A percentile compares a stretch with the other conserved stretches of the same genome.
phyloP scores from a whole-genome alignment of 2,113 vertebrate genomes.

The Pongo pygmaeus region DNA sequence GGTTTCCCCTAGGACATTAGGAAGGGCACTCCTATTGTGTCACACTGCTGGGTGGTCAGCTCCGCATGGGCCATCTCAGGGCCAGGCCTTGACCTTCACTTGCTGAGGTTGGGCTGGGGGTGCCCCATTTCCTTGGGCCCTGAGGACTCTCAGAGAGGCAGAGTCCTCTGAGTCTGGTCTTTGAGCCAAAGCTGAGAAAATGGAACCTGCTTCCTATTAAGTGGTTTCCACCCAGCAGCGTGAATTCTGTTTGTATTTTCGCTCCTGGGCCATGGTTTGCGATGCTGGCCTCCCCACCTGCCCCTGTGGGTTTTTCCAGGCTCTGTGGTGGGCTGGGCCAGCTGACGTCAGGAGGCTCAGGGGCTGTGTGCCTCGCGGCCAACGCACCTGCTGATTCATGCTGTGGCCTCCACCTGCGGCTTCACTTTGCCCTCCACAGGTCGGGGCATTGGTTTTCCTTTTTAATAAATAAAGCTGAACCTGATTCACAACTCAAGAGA shows the following conservation, averaged over 20 bases:
- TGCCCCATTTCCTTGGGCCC: no score
- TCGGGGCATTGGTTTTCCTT: slow-evolving; percentile 49
- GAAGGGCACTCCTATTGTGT: background rate
- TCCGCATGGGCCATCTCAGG: background rate
- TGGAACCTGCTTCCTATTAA: slow-evolving; percentile 42
- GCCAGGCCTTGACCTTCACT: background rate
- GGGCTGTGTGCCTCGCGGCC: slow-evolving; percentile 55
- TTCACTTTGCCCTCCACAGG: slow-evolving; percentile 62
- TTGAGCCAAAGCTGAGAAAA: slow-evolving; percentile 24
- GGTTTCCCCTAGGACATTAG: background rate
- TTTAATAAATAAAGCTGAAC: slow-evolving; percentile 82
- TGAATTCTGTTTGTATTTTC: slow-evolving; percentile 70
- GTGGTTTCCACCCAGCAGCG: slow-evolving; percentile 10
- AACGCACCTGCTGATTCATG: slow-evolving; percentile 63
- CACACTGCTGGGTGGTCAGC: background rate
- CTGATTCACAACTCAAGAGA: slow-evolving; percentile 82
- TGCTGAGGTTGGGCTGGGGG: background rate
- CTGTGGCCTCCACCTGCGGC: slow-evolving; percentile 61
- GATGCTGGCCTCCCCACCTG: slow-evolving; percentile 71
- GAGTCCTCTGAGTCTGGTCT: background rate
- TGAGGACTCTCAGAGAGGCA: background rate
- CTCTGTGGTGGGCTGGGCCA: slow-evolving; percentile 37
- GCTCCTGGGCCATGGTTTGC: slow-evolving; percentile 66
- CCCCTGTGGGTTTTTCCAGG: slow-evolving; percentile 79
- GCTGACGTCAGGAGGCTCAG: slow-evolving; percentile 49